Base-by-base conservation (phyloP, 1,140 invertebrate genomes). In the Brachionus koreanus region DNA sequence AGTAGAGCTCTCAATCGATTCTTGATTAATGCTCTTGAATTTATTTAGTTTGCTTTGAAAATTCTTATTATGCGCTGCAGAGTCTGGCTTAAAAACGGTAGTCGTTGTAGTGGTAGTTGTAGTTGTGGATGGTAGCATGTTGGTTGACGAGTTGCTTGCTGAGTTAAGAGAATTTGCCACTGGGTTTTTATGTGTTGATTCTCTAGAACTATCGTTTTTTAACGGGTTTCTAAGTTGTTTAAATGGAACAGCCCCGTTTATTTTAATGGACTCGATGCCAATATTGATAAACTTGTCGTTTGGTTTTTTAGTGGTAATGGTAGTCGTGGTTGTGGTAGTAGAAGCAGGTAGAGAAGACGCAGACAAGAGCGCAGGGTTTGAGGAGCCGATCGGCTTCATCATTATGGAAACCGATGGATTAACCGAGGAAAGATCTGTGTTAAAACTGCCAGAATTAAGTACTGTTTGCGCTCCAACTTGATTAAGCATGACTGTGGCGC, bases 201-300 rank as follows among this genome's bases (percentile, higher is more conserved):
- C 46, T 42, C 33, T 25, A 9, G 49, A 43, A 16, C 3, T 67
- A 7, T 82, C 57, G n/a, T 82, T 57, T 42, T 61, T 65, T 7
- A 65, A 49, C 5, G 61, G 57, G 43, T 82, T 82, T 49, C 57
- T 65, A 16, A 65, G 33, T 23, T 67, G 57, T 23, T 65, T 65
- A 42, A 82, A 82, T 39, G 29, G 57, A 57, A 82, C 57, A 33
- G 61, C 79, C 13, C 79, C 79, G 46, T 82, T 82, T 19, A 67
- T 46, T 35, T 82, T 82, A 6, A 82, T 82, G 16, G 79, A 82
- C 23, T 82, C 79, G 29, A 82, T 35, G 7, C 79, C 57, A 42
- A 82, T 42, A 29, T 82, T 79, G 12, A 65, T 43, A 13, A 79
- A 79, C 37, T 79, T 61, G n/a, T 79, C 76, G 33, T 79, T 79